phyloP scores from a whole-genome alignment of 2,797 vertebrate genomes.

The Nannoperca australis region DNA sequence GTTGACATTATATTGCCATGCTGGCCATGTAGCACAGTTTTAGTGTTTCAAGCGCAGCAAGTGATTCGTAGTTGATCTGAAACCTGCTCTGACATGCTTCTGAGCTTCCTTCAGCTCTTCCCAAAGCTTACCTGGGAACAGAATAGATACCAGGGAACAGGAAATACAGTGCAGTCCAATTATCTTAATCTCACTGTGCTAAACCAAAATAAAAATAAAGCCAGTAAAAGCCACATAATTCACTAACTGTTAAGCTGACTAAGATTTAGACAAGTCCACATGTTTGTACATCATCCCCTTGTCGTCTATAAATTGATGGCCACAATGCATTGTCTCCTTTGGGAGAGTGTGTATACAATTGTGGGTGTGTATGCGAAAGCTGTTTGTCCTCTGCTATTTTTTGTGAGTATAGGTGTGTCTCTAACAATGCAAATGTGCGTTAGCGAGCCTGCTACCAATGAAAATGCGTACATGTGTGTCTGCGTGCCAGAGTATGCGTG shows the following conservation, averaged over 20 bases:
- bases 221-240: neutral
- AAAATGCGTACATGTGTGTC: conserved; percentile 43
- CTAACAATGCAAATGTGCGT: conserved; percentile 36
- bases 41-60: conserved; percentile 36
- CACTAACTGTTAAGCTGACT: neutral
- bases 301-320: neutral
- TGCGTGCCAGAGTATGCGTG: conserved; percentile 76
- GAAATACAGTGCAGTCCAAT: neutral
- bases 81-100: conserved; percentile 42
- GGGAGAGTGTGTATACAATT: conserved; percentile 6
- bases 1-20: conserved; percentile 64
- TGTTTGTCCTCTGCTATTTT: conserved; percentile 32
- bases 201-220: neutral
- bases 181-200: neutral
- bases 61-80: conserved; percentile 55
- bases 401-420: conserved; percentile 36
- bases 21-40: conserved; percentile 46
- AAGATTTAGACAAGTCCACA: neutral
- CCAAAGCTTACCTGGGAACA: conserved; percentile 18
- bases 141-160: neutral
- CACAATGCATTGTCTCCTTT: conserved; percentile 18
- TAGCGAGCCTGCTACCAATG: conserved; percentile 13
- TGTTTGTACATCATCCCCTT: neutral
- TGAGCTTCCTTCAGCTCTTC: conserved; percentile 28
- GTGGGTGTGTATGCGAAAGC: neutral